Evolutionary conservation across 2,888 invertebrate genomes (phyloP).

Genomic region (Conops quadrifasciatus): DNA sequence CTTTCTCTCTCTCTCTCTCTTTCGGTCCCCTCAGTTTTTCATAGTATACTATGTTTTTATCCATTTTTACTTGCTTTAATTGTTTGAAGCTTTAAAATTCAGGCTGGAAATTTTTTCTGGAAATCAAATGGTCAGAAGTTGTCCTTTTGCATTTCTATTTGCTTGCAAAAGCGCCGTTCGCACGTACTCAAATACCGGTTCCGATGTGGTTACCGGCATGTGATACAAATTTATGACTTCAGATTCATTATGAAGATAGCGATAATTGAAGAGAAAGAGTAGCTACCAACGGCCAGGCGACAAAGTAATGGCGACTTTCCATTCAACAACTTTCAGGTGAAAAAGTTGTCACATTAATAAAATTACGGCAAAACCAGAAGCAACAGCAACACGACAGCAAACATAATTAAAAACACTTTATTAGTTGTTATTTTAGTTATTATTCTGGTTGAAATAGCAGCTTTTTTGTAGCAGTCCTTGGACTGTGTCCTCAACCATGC

Average conservation of each 20-base stretch:
- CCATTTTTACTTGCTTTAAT: too few relatives aligned
- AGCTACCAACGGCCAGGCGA: neutral
- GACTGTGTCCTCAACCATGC: neutral
- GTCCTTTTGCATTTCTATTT: too few relatives aligned
- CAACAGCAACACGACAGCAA: conserved; percentile 30
- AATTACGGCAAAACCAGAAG: conserved; percentile 13
- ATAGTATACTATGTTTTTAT: too few relatives aligned
- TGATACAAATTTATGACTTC: neutral
- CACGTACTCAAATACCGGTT: too few relatives aligned
- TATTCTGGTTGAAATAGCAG: neutral
- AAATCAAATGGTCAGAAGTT: too few relatives aligned
- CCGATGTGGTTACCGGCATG: too few relatives aligned
- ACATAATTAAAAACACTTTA: conserved; percentile 60
- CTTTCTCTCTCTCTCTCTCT: neutral
- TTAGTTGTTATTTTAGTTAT: conserved; percentile 25
- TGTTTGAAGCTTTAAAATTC: too few relatives aligned
- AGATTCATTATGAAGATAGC: conserved; percentile 4
- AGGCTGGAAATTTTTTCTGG: too few relatives aligned
- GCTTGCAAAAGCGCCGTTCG: too few relatives aligned
- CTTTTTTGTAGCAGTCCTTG: neutral
- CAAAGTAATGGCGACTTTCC: neutral
- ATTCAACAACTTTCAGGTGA: conserved; percentile 19
- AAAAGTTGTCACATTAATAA: conserved; percentile 35
- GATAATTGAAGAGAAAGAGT: neutral
- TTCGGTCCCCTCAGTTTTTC: neutral